Evolutionary conservation across 2,888 invertebrate genomes (phyloP).

Genomic region (Deilephila elpenor): DNA sequence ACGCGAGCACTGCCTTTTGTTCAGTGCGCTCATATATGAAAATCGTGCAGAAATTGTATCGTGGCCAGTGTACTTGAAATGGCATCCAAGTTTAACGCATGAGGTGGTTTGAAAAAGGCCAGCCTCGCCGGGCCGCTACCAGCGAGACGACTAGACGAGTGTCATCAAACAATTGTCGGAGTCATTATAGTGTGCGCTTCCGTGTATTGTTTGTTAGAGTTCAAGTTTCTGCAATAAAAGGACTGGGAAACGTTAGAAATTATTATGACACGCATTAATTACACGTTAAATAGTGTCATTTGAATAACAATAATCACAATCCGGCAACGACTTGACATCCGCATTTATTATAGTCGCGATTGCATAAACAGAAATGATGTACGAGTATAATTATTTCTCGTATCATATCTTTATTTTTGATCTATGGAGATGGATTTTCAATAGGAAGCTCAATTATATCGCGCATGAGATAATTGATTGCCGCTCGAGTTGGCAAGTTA

Average conservation of each 20-base stretch:
- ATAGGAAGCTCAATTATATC: neutral
- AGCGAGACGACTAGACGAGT: constrained; percentile 60
- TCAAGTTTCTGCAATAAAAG: constrained; percentile 49
- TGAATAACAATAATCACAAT: neutral
- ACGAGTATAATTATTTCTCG: neutral
- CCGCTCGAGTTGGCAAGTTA: neutral
- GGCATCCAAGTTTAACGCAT: constrained; percentile 34
- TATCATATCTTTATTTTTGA: constrained; percentile 5
- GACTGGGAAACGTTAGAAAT: constrained; percentile 34
- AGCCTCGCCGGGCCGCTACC: constrained; percentile 52
- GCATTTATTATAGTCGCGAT: constrained; percentile 2
- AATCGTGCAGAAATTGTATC: neutral
- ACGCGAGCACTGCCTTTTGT: neutral
- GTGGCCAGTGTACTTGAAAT: constrained; percentile 23
- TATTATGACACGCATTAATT: constrained; percentile 16
- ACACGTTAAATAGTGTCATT: neutral
- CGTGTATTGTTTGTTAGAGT: constrained; percentile 61
- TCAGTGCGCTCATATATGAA: constrained; percentile 7
- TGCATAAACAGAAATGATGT: neutral
- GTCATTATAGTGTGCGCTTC: constrained; percentile 59
- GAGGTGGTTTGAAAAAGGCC: constrained; percentile 45
- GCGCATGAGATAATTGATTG: neutral
- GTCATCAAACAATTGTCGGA: constrained; percentile 63
- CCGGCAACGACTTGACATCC: constrained; percentile 11
- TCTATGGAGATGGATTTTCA: neutral